Evolutionary conservation across 2,888 invertebrate species (phyloP).

Genomic region (Mellilla xanthometata): DNA sequence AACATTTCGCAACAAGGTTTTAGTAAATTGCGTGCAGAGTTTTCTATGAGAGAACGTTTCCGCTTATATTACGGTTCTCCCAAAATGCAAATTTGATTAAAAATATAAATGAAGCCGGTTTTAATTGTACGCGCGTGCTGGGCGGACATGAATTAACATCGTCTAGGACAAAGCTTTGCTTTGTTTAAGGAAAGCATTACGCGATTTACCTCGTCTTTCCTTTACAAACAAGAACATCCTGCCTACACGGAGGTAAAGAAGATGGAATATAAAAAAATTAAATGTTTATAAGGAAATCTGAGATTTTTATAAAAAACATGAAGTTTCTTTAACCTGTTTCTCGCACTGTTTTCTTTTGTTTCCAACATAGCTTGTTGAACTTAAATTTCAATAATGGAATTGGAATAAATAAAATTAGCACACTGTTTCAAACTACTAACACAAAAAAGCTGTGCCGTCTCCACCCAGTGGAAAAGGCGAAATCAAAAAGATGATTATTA

Average conservation of each 20-base stretch:
- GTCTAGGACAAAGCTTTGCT: conserved; percentile 42
- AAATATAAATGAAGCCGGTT: conserved; percentile 34
- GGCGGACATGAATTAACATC: conserved; percentile 47
- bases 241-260: conserved; percentile 16
- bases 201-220: conserved; percentile 40
- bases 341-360: too few relatives aligned
- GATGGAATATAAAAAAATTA: conserved; percentile 18
- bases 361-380: too few relatives aligned
- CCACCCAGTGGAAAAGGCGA: too few relatives aligned
- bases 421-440: too few relatives aligned
- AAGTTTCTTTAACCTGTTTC: too few relatives aligned
- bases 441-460: too few relatives aligned
- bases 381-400: too few relatives aligned
- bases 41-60: conserved; percentile 3
- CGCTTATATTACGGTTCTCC: conserved; percentile 19
- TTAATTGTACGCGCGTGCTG: conserved; percentile 31
- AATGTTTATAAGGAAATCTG: too few relatives aligned
- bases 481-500: too few relatives aligned
- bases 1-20: background rate
- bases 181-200: conserved; percentile 54
- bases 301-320: too few relatives aligned
- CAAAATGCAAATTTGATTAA: conserved; percentile 28
- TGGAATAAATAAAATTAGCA: too few relatives aligned
- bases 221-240: conserved; percentile 28
- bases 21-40: background rate